These are phyloP conservation scores for Ellobium chinense DNA, from an alignment of 2,888 invertebrate genomes.

Conservation along the genomic window DNA sequence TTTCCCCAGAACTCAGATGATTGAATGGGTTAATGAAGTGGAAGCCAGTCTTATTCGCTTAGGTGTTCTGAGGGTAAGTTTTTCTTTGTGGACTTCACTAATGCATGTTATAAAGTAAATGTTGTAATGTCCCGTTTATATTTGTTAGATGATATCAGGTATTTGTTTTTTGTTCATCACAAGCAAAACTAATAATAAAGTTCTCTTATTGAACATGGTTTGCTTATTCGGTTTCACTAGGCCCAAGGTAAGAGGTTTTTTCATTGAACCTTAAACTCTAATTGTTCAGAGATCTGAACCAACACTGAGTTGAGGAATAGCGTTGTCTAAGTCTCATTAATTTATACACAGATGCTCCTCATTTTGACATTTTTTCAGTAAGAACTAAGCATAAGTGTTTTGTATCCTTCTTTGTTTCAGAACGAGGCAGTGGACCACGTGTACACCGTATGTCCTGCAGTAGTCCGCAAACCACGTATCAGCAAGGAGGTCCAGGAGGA, in stretches of 20 bases:
- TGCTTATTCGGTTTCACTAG: no score
- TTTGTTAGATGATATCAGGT: background rate
- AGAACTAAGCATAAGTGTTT: background rate
- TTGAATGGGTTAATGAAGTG: constrained; percentile 69
- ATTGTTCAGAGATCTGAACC: no score
- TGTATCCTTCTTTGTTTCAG: constrained; percentile 39
- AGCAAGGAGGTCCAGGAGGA: constrained; percentile 38
- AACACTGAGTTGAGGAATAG: no score
- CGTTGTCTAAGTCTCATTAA: no score
- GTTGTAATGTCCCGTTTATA: no score
- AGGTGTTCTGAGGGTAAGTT: constrained; percentile 62
- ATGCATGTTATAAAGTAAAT: no score
- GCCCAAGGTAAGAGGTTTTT: no score
- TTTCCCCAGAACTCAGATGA: constrained; percentile 68
- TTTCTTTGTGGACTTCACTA: no score
- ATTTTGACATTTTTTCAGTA: background rate
- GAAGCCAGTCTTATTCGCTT: constrained; percentile 63
- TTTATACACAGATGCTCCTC: no score
- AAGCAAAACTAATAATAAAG: no score
- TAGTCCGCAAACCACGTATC: constrained; percentile 39
- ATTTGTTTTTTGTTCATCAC: background rate
- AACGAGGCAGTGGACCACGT: constrained; percentile 52
- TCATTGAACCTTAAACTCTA: no score
- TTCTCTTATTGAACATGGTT: no score
- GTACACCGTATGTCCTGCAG: constrained; percentile 55